Evolutionary conservation across 2,888 invertebrate genomes (phyloP).

Genomic region (Brenthis ino): DNA sequence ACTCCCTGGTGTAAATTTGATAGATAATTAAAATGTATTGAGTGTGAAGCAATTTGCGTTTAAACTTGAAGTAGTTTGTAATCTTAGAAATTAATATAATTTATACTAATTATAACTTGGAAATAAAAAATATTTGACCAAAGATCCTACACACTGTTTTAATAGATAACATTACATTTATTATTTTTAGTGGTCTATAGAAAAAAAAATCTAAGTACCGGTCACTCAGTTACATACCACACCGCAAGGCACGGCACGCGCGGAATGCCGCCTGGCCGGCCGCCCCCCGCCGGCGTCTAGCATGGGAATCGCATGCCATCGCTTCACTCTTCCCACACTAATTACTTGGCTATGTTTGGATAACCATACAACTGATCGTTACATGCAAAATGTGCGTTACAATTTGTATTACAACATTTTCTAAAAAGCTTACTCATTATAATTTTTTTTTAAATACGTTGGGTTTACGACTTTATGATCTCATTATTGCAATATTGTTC

Average conservation of each 20-base stretch:
- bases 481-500: too few species aligned
- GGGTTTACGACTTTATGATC: too few species aligned
- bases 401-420: constrained; percentile 3
- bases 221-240: constrained; percentile 1
- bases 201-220: constrained; percentile 6
- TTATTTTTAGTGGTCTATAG: not conserved
- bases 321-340: constrained; percentile 25
- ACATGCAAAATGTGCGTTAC: constrained; percentile 9
- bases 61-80: not conserved
- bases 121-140: too few species aligned
- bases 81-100: not conserved
- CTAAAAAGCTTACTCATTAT: too few species aligned
- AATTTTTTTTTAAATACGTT: too few species aligned
- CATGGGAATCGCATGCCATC: constrained; percentile 34
- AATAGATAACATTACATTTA: too few species aligned
- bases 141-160: too few species aligned
- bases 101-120: not conserved
- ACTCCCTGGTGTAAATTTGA: not conserved
- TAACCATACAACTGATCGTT: constrained; percentile 5
- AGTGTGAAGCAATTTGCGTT: not conserved
- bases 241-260: constrained; percentile 33
- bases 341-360: constrained; percentile 15
- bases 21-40: not conserved
- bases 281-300: constrained; percentile 30
- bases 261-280: constrained; percentile 45